A percentile compares a stretch with the other conserved stretches of the same genome.
These are phyloP conservation scores for Scomberomorus guttatus DNA, from an alignment of 2,797 vertebrate genomes.

Conservation along the genomic window DNA sequence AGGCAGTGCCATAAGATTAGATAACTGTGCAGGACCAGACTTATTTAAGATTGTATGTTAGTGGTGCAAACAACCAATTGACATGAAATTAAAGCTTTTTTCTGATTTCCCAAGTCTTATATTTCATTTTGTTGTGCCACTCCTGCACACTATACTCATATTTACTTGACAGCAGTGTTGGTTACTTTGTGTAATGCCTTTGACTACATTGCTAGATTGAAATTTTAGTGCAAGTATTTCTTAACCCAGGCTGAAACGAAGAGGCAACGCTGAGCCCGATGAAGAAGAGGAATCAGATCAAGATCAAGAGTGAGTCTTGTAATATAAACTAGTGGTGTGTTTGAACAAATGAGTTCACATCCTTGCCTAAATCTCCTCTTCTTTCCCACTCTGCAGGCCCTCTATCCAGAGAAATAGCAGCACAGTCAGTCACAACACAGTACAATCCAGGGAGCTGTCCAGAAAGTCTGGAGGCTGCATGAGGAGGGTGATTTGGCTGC, in stretches of 20 bases:
- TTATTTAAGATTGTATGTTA: too few relatives aligned
- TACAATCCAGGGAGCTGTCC: slow-evolving; percentile 14
- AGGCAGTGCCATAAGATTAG: too few relatives aligned
- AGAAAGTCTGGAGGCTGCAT: slow-evolving; percentile 33
- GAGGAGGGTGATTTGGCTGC: slow-evolving; percentile 55
- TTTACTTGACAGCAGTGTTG: background rate
- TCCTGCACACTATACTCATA: background rate
- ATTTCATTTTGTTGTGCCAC: too few relatives aligned
- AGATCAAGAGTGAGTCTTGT: slow-evolving; percentile 52
- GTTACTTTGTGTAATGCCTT: background rate
- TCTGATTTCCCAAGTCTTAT: background rate
- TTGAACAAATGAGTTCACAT: background rate
- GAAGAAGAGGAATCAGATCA: slow-evolving; percentile 18
- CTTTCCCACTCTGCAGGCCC: slow-evolving; percentile 53
- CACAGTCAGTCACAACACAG: slow-evolving; percentile 53
- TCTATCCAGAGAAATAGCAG: slow-evolving; percentile 40
- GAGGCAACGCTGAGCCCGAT: slow-evolving; percentile 14
- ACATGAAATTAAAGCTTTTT: too few relatives aligned
- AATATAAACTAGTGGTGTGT: background rate
- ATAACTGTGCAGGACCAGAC: too few relatives aligned
- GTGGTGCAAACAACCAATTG: too few relatives aligned
- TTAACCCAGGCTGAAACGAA: slow-evolving; percentile 50
- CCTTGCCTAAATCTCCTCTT: background rate
- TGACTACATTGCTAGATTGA: background rate
- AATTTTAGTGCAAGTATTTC: background rate